Evolutionary conservation across 1,140 invertebrate species (phyloP).

Genomic region (Platorchestia sp.): DNA sequence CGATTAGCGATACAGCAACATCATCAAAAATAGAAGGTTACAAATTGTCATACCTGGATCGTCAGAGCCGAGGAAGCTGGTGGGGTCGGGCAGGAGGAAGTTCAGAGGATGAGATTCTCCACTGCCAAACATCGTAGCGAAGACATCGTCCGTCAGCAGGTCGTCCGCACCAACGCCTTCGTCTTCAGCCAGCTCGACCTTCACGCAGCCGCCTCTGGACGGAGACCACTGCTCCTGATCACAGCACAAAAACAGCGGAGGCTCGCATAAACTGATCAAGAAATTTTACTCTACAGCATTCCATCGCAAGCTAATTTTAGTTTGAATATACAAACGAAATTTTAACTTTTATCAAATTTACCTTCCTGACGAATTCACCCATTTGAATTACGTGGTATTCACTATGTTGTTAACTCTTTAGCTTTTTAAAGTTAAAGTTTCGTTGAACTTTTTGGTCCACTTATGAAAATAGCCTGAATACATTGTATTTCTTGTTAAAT

Average conservation of each 20-base stretch:
- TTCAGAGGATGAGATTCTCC: conserved; percentile 3
- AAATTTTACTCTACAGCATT: not conserved
- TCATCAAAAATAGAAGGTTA: no score
- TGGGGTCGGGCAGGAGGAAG: not conserved
- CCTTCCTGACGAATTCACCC: no score
- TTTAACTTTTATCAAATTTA: not conserved
- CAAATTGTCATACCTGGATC: conserved; percentile 23
- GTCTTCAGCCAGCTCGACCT: conserved; percentile 36
- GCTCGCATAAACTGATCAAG: not conserved
- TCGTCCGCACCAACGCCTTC: conserved; percentile 40
- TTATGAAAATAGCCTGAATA: no score
- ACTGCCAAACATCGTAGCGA: conserved; percentile 30
- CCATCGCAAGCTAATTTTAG: not conserved
- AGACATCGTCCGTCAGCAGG: conserved; percentile 30
- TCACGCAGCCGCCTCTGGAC: conserved; percentile 10
- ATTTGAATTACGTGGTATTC: no score
- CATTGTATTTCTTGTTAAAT: no score
- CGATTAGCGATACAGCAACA: no score
- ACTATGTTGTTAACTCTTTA: no score
- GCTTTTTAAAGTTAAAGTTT: no score
- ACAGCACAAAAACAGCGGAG: not conserved
- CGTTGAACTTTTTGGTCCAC: no score
- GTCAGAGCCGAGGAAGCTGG: conserved; percentile 24
- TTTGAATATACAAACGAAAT: not conserved
- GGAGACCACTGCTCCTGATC: conserved; percentile 16